A percentile compares a stretch with the other conserved stretches of the same genome.
Conservation (phyloP, 2,113 vertebrate species). For the Heptranchias perlo region DNA sequence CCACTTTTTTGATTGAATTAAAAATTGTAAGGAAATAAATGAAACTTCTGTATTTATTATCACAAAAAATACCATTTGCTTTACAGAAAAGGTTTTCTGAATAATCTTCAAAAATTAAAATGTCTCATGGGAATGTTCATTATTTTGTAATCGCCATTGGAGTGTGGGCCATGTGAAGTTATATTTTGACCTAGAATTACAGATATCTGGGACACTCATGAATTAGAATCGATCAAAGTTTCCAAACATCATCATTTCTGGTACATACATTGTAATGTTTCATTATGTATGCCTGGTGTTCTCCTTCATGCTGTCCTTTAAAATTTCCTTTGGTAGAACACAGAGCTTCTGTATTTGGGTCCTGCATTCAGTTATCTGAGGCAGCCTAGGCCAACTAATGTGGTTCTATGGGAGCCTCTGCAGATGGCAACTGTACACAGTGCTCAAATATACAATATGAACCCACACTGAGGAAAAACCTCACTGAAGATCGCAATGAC, state of each 20-base stretch:
- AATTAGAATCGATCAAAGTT: neutral
- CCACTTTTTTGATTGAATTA: neutral
- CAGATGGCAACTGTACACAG: neutral
- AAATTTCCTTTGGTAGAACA: neutral
- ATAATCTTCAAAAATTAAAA: neutral
- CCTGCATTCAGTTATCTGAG: neutral
- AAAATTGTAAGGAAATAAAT: conserved; percentile 24
- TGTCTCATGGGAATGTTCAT: neutral
- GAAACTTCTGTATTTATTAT: conserved; percentile 19
- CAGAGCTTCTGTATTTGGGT: neutral
- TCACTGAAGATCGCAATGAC: no score
- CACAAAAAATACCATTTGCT: neutral
- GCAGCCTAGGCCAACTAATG: neutral
- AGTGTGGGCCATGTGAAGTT: neutral
- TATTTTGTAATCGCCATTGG: neutral
- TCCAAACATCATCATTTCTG: neutral
- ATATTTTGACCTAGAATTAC: neutral
- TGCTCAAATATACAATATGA: neutral
- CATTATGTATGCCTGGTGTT: neutral
- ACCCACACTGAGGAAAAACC: neutral
- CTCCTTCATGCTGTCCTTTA: neutral
- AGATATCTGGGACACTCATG: neutral
- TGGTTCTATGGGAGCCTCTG: neutral
- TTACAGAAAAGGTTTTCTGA: neutral
- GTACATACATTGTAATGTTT: neutral